A percentile compares a stretch with the other conserved stretches of the same genome.
Conservation (phyloP, 2,888 invertebrate genomes). For the Hypena proboscidalis region DNA sequence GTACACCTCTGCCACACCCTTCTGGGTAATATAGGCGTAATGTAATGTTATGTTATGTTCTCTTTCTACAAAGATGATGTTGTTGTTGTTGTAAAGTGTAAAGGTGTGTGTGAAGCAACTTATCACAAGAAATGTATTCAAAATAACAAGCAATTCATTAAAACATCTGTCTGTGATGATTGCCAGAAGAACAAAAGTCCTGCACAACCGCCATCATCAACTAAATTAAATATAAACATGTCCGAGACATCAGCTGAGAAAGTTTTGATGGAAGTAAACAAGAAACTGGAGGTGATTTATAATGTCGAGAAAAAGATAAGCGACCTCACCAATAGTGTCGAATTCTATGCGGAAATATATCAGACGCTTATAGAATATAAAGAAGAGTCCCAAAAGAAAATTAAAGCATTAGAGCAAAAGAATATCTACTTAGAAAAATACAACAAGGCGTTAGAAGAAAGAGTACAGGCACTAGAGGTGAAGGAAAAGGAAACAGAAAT, state of each 20-base stretch:
- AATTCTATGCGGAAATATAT: conserved; percentile 18
- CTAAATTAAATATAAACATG: not conserved
- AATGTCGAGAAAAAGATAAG: conserved; percentile 14
- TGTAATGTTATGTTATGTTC: too few species aligned
- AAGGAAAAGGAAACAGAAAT: conserved; percentile 17
- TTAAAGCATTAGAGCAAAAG: conserved; percentile 15
- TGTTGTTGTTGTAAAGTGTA: conserved; percentile 10
- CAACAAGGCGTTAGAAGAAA: conserved; percentile 22
- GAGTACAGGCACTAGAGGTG: conserved; percentile 14
- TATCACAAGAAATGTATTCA: conserved; percentile 11
- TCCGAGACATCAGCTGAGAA: not conserved
- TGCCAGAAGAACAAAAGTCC: not conserved
- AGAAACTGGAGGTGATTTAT: conserved; percentile 4
- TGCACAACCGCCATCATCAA: not conserved
- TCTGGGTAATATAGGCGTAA: too few species aligned
- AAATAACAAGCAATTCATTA: conserved; percentile 6
- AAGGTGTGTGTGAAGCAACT: conserved; percentile 3
- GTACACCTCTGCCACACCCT: too few species aligned
- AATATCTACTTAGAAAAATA: conserved; percentile 18
- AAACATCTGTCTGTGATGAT: conserved; percentile 4
- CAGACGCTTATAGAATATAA: conserved; percentile 10
- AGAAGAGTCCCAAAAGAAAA: conserved; percentile 14
- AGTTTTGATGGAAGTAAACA: not conserved
- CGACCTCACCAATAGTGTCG: conserved; percentile 12
- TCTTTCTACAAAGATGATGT: too few species aligned